Percentiles rank a stretch among this genome's conserved stretches.
Evolutionary conservation across 2,888 invertebrate species (phyloP).

Genomic region (Notodromas monacha): DNA sequence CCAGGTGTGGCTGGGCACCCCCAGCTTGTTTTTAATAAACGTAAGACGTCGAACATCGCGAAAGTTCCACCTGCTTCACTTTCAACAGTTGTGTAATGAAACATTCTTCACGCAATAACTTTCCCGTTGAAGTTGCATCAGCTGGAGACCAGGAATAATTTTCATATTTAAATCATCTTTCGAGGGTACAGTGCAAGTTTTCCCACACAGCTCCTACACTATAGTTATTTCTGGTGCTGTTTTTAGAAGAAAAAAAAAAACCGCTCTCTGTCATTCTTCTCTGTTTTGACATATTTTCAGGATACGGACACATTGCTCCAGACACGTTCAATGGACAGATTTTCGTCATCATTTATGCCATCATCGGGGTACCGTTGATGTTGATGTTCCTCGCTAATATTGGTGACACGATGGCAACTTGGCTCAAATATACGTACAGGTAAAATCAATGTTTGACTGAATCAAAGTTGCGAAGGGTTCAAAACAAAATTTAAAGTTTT

Average conservation of each 20-base stretch:
- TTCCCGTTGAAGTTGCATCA: too few relatives aligned
- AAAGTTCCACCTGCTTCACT: too few relatives aligned
- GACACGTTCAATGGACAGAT: constrained; percentile 11
- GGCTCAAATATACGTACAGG: constrained; percentile 11
- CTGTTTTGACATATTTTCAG: constrained; percentile 9
- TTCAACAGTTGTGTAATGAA: too few relatives aligned
- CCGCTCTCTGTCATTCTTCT: neutral
- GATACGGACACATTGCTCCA: constrained; percentile 12
- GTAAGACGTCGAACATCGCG: too few relatives aligned
- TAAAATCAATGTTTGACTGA: too few relatives aligned
- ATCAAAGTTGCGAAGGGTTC: too few relatives aligned
- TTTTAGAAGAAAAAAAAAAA: too few relatives aligned
- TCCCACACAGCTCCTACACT: neutral
- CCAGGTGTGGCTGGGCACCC: too few relatives aligned
- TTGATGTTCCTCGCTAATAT: constrained; percentile 12
- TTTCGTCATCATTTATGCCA: constrained; percentile 11
- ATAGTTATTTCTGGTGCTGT: too few relatives aligned
- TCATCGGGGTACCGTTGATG: constrained; percentile 11
- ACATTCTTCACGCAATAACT: constrained; percentile 13
- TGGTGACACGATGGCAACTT: constrained; percentile 11
- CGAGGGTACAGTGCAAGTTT: neutral
- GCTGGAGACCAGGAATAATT: too few relatives aligned
- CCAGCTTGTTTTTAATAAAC: too few relatives aligned
- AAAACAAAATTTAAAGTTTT: too few relatives aligned
- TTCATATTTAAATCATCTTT: neutral